phyloP scores from a whole-genome alignment of 2,888 invertebrate genomes.

The Athripsodes cinereus region DNA sequence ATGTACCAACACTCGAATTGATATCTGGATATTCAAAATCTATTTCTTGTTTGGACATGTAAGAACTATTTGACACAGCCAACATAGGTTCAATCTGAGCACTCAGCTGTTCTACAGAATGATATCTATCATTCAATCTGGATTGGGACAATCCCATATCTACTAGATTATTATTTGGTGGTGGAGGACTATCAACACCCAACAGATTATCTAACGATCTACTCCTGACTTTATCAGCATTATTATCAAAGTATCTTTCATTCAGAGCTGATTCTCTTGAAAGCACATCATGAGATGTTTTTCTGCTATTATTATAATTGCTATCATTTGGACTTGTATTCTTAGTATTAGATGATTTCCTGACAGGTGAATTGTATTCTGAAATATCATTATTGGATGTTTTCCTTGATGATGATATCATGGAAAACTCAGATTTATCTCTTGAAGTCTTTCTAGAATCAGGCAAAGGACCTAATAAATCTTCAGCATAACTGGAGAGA shows the following conservation, averaged over 20 bases:
- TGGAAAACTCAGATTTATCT: constrained; percentile 33
- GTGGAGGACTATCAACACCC: constrained; percentile 57
- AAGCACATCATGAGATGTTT: constrained; percentile 69
- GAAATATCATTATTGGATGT: constrained; percentile 38
- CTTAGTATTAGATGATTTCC: constrained; percentile 24
- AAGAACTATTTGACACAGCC: constrained; percentile 35
- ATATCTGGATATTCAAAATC: constrained; percentile 67
- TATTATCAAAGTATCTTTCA: constrained; percentile 77
- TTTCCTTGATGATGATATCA: constrained; percentile 27
- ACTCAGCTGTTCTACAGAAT: constrained; percentile 70
- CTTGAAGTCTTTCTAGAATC: constrained; percentile 37
- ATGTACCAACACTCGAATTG: constrained; percentile 48
- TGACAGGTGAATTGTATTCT: constrained; percentile 24
- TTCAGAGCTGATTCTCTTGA: constrained; percentile 81
- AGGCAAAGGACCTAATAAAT: constrained; percentile 27
- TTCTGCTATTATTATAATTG: constrained; percentile 44
- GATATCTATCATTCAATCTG: constrained; percentile 82
- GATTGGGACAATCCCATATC: constrained; percentile 79
- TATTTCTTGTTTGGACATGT: constrained; percentile 52
- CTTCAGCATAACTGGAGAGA: constrained; percentile 34
- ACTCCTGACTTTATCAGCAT: constrained; percentile 69
- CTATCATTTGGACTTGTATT: constrained; percentile 21
- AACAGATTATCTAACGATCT: constrained; percentile 77
- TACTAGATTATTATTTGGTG: constrained; percentile 54
- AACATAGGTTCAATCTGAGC: constrained; percentile 53